phyloP scores from a whole-genome alignment of 2,797 vertebrate genomes.

The Phoebastria nigripes region DNA sequence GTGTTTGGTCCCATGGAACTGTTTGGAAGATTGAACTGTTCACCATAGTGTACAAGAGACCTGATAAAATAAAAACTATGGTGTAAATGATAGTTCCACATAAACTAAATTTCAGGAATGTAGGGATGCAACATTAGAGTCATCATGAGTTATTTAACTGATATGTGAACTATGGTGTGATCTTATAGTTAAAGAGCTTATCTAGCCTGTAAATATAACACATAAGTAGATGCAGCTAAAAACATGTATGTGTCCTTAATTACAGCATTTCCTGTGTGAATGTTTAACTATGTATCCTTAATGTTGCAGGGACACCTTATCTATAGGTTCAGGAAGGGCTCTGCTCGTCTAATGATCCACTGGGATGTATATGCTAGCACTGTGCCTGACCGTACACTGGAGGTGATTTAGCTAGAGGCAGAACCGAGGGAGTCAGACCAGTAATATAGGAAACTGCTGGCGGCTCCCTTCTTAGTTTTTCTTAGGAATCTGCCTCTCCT shows the following conservation, averaged over 20 bases:
- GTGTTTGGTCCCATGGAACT: background rate
- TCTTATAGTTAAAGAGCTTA: background rate
- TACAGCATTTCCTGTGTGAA: background rate
- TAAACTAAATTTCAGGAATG: background rate
- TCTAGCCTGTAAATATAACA: background rate
- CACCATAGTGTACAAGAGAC: background rate
- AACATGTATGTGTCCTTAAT: background rate
- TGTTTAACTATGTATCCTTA: background rate
- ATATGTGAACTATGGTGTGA: background rate
- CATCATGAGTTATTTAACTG: background rate
- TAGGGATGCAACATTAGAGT: background rate
- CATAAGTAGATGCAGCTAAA: background rate
- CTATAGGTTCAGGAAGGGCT: background rate
- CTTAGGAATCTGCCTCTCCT: background rate
- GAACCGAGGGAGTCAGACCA: background rate
- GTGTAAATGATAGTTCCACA: background rate
- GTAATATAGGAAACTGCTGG: background rate
- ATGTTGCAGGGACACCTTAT: background rate
- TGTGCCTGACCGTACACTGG: rapidly evolving
- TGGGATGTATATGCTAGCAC: background rate
- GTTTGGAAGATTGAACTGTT: background rate
- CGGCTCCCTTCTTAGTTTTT: background rate
- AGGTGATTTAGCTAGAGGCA: background rate
- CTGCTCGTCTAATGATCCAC: background rate
- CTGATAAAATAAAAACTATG: background rate